Percentiles rank a stretch among this genome's conserved stretches.
Evolutionary conservation across 2,888 invertebrate genomes (phyloP).

Genomic region (Matsumyia berberina): DNA sequence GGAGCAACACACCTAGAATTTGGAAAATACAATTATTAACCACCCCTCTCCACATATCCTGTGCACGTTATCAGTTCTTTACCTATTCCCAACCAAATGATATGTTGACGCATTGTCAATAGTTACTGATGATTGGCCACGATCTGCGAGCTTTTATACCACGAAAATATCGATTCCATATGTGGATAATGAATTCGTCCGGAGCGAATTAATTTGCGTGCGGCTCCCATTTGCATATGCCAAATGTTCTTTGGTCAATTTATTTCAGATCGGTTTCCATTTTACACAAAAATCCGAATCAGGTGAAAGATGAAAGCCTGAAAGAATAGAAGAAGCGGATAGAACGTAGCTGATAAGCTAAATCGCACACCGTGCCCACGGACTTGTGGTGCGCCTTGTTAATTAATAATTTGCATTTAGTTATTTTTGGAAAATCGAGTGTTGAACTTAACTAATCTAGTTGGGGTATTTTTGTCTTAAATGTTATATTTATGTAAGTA

Average conservation of each 20-base stretch:
- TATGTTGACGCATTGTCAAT: constrained; percentile 57
- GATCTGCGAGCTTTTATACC: constrained; percentile 47
- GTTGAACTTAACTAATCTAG: background rate
- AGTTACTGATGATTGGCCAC: constrained; percentile 32
- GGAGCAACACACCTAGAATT: constrained; percentile 46
- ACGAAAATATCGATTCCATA: constrained; percentile 8
- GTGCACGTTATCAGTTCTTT: background rate
- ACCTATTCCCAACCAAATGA: constrained; percentile 56
- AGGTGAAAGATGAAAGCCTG: constrained; percentile 20
- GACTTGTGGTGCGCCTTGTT: background rate
- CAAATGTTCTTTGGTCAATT: constrained; percentile 5
- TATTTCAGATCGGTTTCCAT: background rate
- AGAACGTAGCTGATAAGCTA: background rate
- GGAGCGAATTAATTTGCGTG: constrained; percentile 18
- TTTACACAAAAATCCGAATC: background rate
- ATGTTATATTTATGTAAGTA: background rate
- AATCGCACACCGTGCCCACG: too few relatives aligned
- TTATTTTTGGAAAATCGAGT: background rate
- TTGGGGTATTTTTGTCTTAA: background rate
- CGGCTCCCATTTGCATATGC: constrained; percentile 44
- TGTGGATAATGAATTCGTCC: constrained; percentile 30
- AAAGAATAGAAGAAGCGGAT: background rate
- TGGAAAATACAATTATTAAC: background rate
- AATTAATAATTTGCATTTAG: constrained; percentile 15
- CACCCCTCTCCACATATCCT: background rate